Evolutionary conservation across 2,888 invertebrate species (phyloP).

Genomic region (Schrankia costaestrigalis): DNA sequence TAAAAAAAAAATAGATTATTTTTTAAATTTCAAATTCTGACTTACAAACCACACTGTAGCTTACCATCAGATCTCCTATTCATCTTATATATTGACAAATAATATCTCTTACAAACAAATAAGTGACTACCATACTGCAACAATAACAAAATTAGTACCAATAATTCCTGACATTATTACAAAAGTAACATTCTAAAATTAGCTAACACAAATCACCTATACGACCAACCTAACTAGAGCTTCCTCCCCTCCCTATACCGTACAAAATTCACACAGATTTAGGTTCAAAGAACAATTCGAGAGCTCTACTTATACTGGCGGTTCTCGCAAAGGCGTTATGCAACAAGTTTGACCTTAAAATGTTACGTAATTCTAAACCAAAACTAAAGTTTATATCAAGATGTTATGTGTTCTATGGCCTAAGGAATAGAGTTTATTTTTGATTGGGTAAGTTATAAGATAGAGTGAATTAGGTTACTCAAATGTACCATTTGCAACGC

Average conservation of each 20-base stretch:
- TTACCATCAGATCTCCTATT: too few species aligned
- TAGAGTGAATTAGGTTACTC: too few species aligned
- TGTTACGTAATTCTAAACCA: constrained; percentile 66
- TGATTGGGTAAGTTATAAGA: too few species aligned
- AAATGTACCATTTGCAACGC: too few species aligned
- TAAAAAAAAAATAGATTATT: too few species aligned
- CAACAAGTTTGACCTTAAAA: constrained; percentile 69
- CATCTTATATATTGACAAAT: too few species aligned
- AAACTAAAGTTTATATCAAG: constrained; percentile 32
- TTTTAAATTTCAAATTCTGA: too few species aligned
- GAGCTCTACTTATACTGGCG: constrained; percentile 46
- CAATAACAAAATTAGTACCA: constrained; percentile 25
- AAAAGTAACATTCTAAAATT: constrained; percentile 63
- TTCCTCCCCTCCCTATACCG: constrained; percentile 22
- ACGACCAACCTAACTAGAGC: constrained; percentile 33
- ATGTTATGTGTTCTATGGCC: too few species aligned
- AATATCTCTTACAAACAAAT: too few species aligned
- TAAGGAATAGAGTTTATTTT: too few species aligned
- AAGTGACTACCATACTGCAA: too few species aligned
- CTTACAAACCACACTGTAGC: too few species aligned
- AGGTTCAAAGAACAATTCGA: constrained; percentile 32
- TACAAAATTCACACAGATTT: constrained; percentile 18
- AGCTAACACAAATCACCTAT: constrained; percentile 49
- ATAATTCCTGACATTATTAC: constrained; percentile 47
- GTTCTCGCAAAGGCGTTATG: constrained; percentile 56